Evolutionary conservation across 2,888 invertebrate species (phyloP).

Genomic region (Hydriomena furcata): DNA sequence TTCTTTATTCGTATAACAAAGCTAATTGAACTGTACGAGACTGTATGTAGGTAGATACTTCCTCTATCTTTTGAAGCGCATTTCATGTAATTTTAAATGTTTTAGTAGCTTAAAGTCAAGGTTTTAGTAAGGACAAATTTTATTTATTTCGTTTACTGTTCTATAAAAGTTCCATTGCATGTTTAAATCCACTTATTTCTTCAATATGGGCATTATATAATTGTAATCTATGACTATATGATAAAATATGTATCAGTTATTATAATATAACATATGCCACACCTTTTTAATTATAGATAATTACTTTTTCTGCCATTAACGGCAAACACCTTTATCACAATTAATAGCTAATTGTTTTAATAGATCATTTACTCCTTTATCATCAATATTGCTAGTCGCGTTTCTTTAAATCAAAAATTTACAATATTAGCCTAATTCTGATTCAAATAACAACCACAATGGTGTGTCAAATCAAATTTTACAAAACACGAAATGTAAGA

Average conservation of each 20-base stretch:
- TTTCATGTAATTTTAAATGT: background rate
- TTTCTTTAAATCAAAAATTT: no score
- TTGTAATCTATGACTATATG: slow-evolving; percentile 18
- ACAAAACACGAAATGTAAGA: background rate
- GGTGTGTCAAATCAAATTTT: background rate
- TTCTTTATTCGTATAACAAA: slow-evolving; percentile 8
- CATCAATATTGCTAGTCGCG: background rate
- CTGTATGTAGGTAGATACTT: background rate
- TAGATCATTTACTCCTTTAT: slow-evolving; percentile 16
- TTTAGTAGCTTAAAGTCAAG: slow-evolving; percentile 3
- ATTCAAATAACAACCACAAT: no score
- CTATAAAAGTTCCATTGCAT: slow-evolving; percentile 5
- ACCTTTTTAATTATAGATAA: slow-evolving; percentile 27
- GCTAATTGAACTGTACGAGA: slow-evolving; percentile 6
- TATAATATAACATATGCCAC: slow-evolving; percentile 23
- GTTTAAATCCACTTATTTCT: slow-evolving; percentile 7
- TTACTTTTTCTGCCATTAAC: slow-evolving; percentile 20
- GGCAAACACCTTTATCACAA: slow-evolving; percentile 28
- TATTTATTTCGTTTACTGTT: slow-evolving; percentile 2
- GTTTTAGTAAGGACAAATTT: slow-evolving; percentile 5
- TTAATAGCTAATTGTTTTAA: slow-evolving; percentile 22
- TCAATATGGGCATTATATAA: slow-evolving; percentile 5
- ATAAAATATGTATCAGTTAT: slow-evolving; percentile 12
- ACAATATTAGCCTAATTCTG: no score
- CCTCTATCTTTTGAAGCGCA: background rate